phyloP scores from a whole-genome alignment of 2,888 invertebrate genomes.

The Anaspis maculata region DNA sequence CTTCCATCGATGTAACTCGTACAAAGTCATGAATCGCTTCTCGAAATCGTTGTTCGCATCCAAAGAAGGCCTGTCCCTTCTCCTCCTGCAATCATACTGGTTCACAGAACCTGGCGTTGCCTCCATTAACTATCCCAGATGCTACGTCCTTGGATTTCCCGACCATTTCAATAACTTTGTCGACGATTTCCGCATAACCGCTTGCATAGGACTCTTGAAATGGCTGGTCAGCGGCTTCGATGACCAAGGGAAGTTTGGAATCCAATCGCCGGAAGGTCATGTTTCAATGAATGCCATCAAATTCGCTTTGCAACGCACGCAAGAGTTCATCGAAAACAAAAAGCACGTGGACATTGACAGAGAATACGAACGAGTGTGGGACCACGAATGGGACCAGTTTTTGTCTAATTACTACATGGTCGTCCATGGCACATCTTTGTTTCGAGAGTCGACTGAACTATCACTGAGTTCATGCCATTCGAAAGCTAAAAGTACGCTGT shows the following conservation, averaged over 20 bases:
- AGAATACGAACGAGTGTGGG: conserved; percentile 53
- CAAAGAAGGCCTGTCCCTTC: conserved; percentile 77
- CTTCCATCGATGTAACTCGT: conserved; percentile 51
- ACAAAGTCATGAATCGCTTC: conserved; percentile 72
- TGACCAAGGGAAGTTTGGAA: conserved; percentile 44
- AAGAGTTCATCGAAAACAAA: conserved; percentile 65
- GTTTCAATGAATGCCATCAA: conserved; percentile 70
- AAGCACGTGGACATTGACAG: conserved; percentile 70
- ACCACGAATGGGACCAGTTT: conserved; percentile 87
- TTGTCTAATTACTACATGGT: conserved; percentile 58
- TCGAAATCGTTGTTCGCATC: conserved; percentile 84
- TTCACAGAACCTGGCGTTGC: conserved; percentile 74
- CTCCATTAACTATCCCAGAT: conserved; percentile 75
- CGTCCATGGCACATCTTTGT: conserved; percentile 52
- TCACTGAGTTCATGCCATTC: conserved; percentile 25
- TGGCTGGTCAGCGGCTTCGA: conserved; percentile 55
- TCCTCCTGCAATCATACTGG: conserved; percentile 78
- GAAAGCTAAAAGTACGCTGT: conserved; percentile 53
- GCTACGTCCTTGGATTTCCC: conserved; percentile 68
- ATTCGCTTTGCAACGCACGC: conserved; percentile 72
- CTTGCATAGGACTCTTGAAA: conserved; percentile 76
- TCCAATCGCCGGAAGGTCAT: conserved; percentile 53
- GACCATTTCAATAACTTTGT: conserved; percentile 77
- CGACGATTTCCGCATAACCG: conserved; percentile 83
- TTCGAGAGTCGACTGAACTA: conserved; percentile 22